Base-by-base conservation (phyloP, 2,797 vertebrate species). In the Gymnoscopelus microlampas region DNA sequence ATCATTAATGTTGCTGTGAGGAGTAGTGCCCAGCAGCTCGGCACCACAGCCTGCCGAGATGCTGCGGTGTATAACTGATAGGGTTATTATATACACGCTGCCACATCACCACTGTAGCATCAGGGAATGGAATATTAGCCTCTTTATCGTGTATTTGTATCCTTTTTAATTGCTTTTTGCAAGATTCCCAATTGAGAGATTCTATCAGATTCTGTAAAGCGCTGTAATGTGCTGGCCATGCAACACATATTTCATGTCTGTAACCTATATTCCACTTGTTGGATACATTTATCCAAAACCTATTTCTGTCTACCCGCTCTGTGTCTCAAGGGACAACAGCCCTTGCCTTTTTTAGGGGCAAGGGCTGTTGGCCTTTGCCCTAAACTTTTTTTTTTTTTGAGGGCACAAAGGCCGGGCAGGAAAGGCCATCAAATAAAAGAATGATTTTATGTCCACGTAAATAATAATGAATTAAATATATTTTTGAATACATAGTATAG, bases 1-100 rank as follows among this genome's bases (percentile, higher is more conserved):
- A 91, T 93, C 91, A 92, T 93, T 93, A 90, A 87, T 91, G 89
- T 91, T 86, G 77, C 87, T 66, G 75, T 82, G 81, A 80, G 83
- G 79, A 71, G 60, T 78, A 83, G 74, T 82, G 82, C 80, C 83
- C 81, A 81, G 80, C 75, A 77, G 81, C 81, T 77, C 76, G 62
- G 66, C 75, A 57, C 53, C 64, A 55, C 74, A 68, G 70, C 83
- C 80, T 80, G 64, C 61, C 67, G 51, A 32, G 53, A 76, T 77
- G 79, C 81, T 76, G 73, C 78, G 75, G 74, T 81, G 50, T 53
- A 77, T 66, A 77, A 81, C 70, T 73, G 60, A 69, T 76, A 44
- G 39, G 39, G 39, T 8, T 35, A 77, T 53, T 53, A 0, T 71
- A 65, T 61, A 67, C 55, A 63, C 75, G n/a, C n/a, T 32, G 61